Percentiles rank a stretch among this genome's conserved stretches.
These are phyloP conservation scores for Eledone cirrhosa DNA, from an alignment of 2,888 invertebrate species.

Conservation along the genomic window DNA sequence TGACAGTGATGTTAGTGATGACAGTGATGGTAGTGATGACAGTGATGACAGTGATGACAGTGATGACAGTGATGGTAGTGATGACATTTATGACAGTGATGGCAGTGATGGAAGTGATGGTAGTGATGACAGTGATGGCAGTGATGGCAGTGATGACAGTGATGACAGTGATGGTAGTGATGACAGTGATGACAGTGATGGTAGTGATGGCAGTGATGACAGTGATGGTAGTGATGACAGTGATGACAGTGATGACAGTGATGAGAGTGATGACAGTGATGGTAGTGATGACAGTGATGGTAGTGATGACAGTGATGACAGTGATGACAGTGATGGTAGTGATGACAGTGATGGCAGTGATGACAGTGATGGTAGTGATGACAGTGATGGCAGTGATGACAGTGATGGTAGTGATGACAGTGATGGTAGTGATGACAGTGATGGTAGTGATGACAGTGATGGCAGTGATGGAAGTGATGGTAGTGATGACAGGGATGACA, in stretches of 20 bases:
- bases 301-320: constrained; percentile 7
- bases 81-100: no score
- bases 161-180: constrained; percentile 16
- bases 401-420: constrained; percentile 15
- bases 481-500: no score
- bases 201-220: not conserved
- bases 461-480: no score
- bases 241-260: constrained; percentile 5
- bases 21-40: constrained; percentile 28
- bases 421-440: constrained; percentile 25
- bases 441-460: no score
- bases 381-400: not conserved
- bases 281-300: constrained; percentile 21
- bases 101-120: no score
- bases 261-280: no score
- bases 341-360: not conserved
- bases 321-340: constrained; percentile 5
- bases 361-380: constrained; percentile 4
- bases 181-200: not conserved
- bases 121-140: constrained; percentile 23
- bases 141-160: constrained; percentile 22
- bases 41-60: constrained; percentile 24
- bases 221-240: not conserved
- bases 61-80: constrained; percentile 5
- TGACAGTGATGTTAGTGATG: no score